Base-by-base conservation (phyloP, 2,888 invertebrate genomes). In the Tenthredo livida region DNA sequence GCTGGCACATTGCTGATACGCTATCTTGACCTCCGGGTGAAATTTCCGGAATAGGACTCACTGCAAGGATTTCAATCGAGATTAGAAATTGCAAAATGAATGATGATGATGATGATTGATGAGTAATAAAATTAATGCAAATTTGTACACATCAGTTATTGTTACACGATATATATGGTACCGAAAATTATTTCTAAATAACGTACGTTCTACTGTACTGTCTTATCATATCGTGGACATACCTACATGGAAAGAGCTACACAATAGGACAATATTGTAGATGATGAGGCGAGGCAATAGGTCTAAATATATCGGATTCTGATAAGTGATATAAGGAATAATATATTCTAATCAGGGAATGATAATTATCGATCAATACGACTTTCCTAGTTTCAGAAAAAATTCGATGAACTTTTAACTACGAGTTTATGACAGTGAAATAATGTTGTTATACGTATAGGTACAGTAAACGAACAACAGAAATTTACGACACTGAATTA, bases 1-100 rank as follows among this genome's bases (percentile, higher is more conserved):
- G 97, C 93, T 96, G 97, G 94, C 97, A 97, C 96, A 97, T 96
- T 90, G 96, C 97, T 86, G 96, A 95, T 84, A 97, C 96, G 72
- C 96, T 95, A 91, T 95, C 95, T 88, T 96, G 95, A 90, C 95
- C 95, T 86, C 94, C 95, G 6, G 97, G 96, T 75, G 97, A 96
- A 88, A 96, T 95, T 93, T 97, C 97, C 25, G 97, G 96, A 92
- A 97, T 97, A 65, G 97, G 96, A 89, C 97, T 96, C 87, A 97
- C 97, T 94, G 95, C 90, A 90, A 94, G 83, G 50, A 85, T 77
- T 77, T 29, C 17, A 40, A 77, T 77, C 54, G 3, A 25, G 17
- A 72, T 72, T 21, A 72, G 17, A 50, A 1, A 33, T 12, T 77
- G 9, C 21, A 43, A 21, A 25, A 40, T 73, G 37, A 37, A 37